Base-by-base conservation (phyloP, 2,888 invertebrate species). In the Amiota mariae region DNA sequence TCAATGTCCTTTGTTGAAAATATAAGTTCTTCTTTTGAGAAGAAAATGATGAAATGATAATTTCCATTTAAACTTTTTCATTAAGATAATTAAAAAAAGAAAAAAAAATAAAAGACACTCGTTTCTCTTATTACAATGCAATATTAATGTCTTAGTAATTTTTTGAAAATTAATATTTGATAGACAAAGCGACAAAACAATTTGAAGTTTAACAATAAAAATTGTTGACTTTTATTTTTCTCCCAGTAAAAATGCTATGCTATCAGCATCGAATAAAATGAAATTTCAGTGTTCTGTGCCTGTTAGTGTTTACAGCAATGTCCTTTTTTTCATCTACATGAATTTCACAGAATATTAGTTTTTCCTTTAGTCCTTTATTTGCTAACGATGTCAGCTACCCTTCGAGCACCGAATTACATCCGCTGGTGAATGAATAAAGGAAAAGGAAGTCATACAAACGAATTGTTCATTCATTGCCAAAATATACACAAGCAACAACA, bases 11-110 rank as follows among this genome's bases (percentile, higher is more conserved):
- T 59, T 59, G 59, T 59, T 9, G 1, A 59, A 59, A 59, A 13
- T 59, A 59, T 20, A 59, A 59, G 20, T 59, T 59, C 59, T 18
- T 59, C 6, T 36, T 36, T 2, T 59, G 24, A 24, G 3, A 24
- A 24, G 24, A 24, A 24, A 24, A 24, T 24, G 24, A 24, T 24
- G 24, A 24, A 24, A 24, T 24, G 18, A 18, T 61, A 12, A 24
- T 77, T 80, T 76, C 76, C 80, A 84, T 82, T 85, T 81, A 73
- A 84, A 84, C 79, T 84, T 85, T 85, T 84, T 84, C 84, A 84
- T 84, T 84, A 79, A 85, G 80, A 82, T 84, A 85, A 84, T 84
- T 84, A 84, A 84, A 85, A 85, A 80, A 24, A 24, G 3, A 46
- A 3, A 12, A n/a, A 84, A 84, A 85, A 85, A 80, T 2, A 24